These are phyloP conservation scores for Frankliniella intonsa DNA, from an alignment of 2,888 invertebrate genomes.

Conservation along the genomic window DNA sequence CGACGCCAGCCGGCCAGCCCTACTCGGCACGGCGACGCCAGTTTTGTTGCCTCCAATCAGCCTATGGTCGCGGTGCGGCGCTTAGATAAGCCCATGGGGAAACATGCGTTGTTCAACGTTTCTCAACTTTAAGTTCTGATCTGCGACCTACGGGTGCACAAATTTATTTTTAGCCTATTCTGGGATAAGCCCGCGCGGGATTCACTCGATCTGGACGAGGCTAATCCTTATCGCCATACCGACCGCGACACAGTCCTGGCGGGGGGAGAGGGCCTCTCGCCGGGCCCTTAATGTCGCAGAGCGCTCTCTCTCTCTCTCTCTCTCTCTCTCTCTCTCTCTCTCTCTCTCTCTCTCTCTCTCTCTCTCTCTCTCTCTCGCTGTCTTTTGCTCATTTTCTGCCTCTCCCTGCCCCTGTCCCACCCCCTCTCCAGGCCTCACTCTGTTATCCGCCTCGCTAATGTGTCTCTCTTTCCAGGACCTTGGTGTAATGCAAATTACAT, in stretches of 20 bases:
- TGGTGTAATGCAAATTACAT: slow-evolving; percentile 20
- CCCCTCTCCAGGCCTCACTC: background rate
- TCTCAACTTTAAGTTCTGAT: no score
- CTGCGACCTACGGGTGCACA: no score
- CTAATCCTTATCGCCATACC: slow-evolving; percentile 12
- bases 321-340: background rate
- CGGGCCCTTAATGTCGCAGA: slow-evolving; percentile 4
- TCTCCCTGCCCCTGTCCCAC: background rate
- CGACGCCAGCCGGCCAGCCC: no score
- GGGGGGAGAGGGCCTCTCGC: background rate
- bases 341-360: slow-evolving; percentile 11
- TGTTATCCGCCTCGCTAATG: slow-evolving; percentile 17
- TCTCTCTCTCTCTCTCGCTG: background rate
- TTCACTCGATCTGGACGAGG: background rate
- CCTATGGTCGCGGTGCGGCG: no score
- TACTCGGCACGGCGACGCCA: no score
- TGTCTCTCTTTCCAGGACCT: background rate
- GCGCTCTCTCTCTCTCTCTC: background rate
- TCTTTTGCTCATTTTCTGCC: background rate
- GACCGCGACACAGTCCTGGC: background rate
- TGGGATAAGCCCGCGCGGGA: background rate
- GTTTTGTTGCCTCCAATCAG: no score
- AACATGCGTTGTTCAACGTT: no score
- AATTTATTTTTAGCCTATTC: no score
- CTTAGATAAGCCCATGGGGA: no score